phyloP scores from a whole-genome alignment of 2,797 vertebrate genomes.

The Lerista edwardsae region DNA sequence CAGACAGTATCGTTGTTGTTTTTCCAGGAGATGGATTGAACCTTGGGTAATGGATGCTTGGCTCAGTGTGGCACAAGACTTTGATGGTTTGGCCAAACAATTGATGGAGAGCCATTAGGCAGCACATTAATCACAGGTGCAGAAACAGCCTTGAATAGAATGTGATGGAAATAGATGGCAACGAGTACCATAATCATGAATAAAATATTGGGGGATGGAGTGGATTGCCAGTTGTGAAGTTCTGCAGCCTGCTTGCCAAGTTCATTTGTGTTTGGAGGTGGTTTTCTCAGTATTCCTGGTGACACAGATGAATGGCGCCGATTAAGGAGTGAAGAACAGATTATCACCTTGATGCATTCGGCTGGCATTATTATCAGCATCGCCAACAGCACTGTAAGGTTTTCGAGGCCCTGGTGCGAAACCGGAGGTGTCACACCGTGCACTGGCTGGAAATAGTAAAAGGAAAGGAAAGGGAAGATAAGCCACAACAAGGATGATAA shows the following conservation, averaged over 20 bases:
- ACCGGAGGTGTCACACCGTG: slow-evolving; percentile 55
- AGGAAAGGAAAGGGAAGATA: slow-evolving; percentile 34
- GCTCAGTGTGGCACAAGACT: slow-evolving; percentile 46
- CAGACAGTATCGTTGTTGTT: no score
- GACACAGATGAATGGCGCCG: slow-evolving; percentile 66
- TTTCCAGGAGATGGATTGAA: background rate
- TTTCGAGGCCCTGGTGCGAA: slow-evolving; percentile 65
- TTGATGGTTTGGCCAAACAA: slow-evolving; percentile 59
- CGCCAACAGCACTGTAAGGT: slow-evolving; percentile 63
- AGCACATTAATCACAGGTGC: slow-evolving; percentile 67
- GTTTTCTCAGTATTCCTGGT: slow-evolving; percentile 42
- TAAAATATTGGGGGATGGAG: slow-evolving; percentile 69
- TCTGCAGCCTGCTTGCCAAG: slow-evolving; percentile 60
- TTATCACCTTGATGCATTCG: slow-evolving; percentile 67
- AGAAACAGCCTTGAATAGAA: slow-evolving; percentile 61
- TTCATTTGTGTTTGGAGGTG: slow-evolving; percentile 63
- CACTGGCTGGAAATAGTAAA: slow-evolving; percentile 33
- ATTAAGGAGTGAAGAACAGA: slow-evolving; percentile 67
- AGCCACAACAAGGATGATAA: no score
- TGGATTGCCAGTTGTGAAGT: slow-evolving; percentile 61
- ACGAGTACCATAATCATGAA: slow-evolving; percentile 71
- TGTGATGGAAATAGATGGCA: slow-evolving; percentile 68
- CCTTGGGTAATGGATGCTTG: slow-evolving; percentile 39
- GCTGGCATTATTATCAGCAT: slow-evolving; percentile 52
- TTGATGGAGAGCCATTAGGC: slow-evolving; percentile 62